Base-by-base conservation (phyloP, 2,888 invertebrate genomes). In the Hedychridium roseum region DNA sequence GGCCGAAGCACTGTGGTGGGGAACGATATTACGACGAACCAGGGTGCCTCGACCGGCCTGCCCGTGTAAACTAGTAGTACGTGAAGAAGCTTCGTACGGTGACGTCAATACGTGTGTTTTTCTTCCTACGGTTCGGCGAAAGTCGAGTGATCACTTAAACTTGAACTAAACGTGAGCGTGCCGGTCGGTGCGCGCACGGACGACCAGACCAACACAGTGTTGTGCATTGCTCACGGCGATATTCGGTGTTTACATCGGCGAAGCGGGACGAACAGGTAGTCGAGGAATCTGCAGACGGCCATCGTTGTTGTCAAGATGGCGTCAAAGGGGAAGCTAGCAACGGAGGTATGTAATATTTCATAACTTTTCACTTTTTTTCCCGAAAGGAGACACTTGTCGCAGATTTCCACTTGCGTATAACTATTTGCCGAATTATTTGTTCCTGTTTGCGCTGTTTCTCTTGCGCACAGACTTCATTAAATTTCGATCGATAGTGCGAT, bases 251-350 rank as follows among this genome's bases (percentile, higher is more conserved):
- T 34, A 40, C 39, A 50, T 34, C 45, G 38, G 47, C 39, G 44
- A 36, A 31, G 39, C 60, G 55, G 27, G 57, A 34, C 53, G 44
- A 52, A 45, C 52, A 54, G 56, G 50, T 63, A 56, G 52, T 50
- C 44, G 59, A 32, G 42, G 50, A 42, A 37, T 57, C 59, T 45
- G 50, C 52, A 59, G 60, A 52, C 63, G 58, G 68, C 66, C 67
- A 66, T 68, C 60, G 60, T 65, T 70, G 71, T 72, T 74, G 74
- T 66, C 73, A 75, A 74, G 59, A 75, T 75, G 75, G 75, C 75
- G 75, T 70, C 71, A 50, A 75, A 74, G 57, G 71, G 68, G 56
- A 66, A 73, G 60, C 64, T 70, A 50, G 65, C 50, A 44, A 45
- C 57, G 34, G 75, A 75, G 71, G 75, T 75, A 56, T 72, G 64